Evolutionary conservation across 1,140 invertebrate species (phyloP), one percentile per base, ranked within the genome.

Genomic region (Ericerus pela): DNA sequence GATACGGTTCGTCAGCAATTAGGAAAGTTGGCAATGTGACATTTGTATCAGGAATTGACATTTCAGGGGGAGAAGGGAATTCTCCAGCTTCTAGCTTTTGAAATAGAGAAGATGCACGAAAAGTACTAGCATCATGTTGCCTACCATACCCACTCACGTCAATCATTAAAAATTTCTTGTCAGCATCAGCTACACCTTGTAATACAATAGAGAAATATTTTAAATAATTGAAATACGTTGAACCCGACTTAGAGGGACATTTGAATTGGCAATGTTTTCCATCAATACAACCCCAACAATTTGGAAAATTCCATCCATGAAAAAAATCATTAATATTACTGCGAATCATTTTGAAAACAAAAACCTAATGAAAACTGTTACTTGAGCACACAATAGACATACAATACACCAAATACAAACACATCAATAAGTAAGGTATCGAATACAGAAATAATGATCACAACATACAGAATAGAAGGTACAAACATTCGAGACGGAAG

Each of bases 251-350:
- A 29, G 53, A n/a, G 30, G 72, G 69, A 4, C 56, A 60, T 61
- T 67, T 56, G 36, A 74, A 70, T 0, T 62, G 47, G 24, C 76
- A 55, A 62, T 77, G 73, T 56, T 75, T 76, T 1, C 73, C 73
- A 62, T 76, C 73, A 1, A 73, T 58, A 27, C 69, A 62, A 1
- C 70, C 71, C 8, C 70, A 41, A 60, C 65, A 70, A 51, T 69
- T 62, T 22, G 66, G 67, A 56, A 70, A 66, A 57, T 69, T 63
- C 64, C 63, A 67, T n/a, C n/a, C n/a, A n/a, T n/a, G n/a, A n/a
- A n/a, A n/a, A n/a, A n/a, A n/a, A n/a, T n/a, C n/a, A n/a, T n/a
- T n/a, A n/a, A n/a, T n/a, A n/a, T n/a, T n/a, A n/a, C n/a, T n/a
- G n/a, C n/a, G n/a, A n/a, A n/a, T n/a, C n/a, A n/a, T n/a, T n/a